phyloP scores from a whole-genome alignment of 2,113 vertebrate species.

The Dromaius novaehollandiae region DNA sequence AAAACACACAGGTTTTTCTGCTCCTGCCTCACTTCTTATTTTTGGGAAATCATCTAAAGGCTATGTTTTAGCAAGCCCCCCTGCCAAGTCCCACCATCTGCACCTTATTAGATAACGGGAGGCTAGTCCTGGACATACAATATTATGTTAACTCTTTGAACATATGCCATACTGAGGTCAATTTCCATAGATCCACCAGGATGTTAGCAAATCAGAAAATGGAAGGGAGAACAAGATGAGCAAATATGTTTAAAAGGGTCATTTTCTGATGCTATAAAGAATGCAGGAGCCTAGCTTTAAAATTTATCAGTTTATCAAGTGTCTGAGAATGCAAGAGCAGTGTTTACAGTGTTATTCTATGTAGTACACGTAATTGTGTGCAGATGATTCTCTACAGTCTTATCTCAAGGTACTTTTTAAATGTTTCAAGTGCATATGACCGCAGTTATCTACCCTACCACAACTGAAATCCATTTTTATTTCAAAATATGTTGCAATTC shows the following conservation, averaged over 20 bases:
- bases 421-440: neutral
- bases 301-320: neutral
- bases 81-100: neutral
- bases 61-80: neutral
- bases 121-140: neutral
- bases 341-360: neutral
- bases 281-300: neutral
- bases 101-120: neutral
- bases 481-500: conserved; percentile 35
- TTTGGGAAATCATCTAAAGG: neutral
- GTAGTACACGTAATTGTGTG: neutral
- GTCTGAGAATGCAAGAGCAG: neutral
- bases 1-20: neutral
- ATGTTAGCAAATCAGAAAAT: neutral
- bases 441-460: neutral
- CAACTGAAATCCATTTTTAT: neutral
- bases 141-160: neutral
- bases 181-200: neutral
- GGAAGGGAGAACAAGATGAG: neutral
- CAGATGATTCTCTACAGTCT: neutral
- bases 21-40: neutral
- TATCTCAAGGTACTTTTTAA: conserved; percentile 4
- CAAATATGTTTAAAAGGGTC: neutral
- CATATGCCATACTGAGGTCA: neutral
- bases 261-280: neutral